Conservation (phyloP, 2,888 invertebrate species). For the Pocota personata region DNA sequence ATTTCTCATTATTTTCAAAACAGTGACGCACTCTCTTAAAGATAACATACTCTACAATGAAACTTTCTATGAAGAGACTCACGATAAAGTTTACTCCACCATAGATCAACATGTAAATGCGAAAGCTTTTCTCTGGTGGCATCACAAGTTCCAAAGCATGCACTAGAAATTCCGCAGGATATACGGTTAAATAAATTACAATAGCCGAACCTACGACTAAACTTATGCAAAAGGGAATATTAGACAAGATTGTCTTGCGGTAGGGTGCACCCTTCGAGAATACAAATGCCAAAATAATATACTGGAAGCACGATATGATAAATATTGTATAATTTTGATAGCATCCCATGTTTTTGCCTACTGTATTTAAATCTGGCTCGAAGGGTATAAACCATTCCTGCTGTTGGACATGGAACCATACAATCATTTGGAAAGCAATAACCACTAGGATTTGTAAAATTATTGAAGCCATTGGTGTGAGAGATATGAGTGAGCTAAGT, state of each 20-base stretch:
- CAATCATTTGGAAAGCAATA: slow-evolving; percentile 87
- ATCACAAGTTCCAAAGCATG: slow-evolving; percentile 87
- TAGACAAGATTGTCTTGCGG: slow-evolving; percentile 91
- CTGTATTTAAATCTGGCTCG: slow-evolving; percentile 82
- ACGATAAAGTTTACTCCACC: slow-evolving; percentile 84
- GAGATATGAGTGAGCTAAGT: slow-evolving; percentile 90
- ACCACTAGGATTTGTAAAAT: slow-evolving; percentile 88
- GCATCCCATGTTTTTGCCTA: slow-evolving; percentile 86
- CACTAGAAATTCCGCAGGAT: slow-evolving; percentile 86
- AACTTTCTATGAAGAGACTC: slow-evolving; percentile 85
- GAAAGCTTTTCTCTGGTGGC: slow-evolving; percentile 85
- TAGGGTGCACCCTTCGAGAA: slow-evolving; percentile 97
- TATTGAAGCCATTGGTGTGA: slow-evolving; percentile 90
- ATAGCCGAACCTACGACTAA: slow-evolving; percentile 87
- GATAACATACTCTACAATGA: slow-evolving; percentile 85
- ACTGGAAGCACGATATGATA: slow-evolving; percentile 94
- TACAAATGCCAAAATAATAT: slow-evolving; percentile 93
- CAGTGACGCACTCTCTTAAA: slow-evolving; percentile 84
- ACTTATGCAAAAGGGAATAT: slow-evolving; percentile 89
- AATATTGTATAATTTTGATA: slow-evolving; percentile 95
- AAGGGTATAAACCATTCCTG: slow-evolving; percentile 82
- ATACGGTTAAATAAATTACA: slow-evolving; percentile 87
- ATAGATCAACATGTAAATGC: slow-evolving; percentile 83
- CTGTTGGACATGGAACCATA: slow-evolving; percentile 80
- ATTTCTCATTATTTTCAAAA: slow-evolving; percentile 84